Conservation (phyloP, 2,797 vertebrate genomes). For the Todus mexicanus region DNA sequence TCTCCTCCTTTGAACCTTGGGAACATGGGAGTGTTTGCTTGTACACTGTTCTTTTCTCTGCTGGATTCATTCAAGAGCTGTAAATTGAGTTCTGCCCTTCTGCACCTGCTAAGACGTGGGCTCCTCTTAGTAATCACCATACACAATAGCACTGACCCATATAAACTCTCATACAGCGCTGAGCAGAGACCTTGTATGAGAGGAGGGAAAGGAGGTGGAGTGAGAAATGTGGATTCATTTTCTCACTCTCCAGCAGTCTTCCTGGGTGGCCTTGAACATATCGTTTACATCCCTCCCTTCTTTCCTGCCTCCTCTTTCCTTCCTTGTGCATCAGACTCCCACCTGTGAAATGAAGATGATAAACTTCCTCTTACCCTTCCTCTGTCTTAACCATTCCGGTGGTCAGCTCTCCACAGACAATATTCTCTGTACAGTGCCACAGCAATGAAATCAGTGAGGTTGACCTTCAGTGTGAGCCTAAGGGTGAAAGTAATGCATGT, state of each 20-base stretch:
- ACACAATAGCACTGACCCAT: background rate
- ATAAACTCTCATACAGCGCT: background rate
- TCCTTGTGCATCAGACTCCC: background rate
- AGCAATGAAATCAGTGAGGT: background rate
- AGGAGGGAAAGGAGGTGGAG: background rate
- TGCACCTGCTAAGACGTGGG: background rate
- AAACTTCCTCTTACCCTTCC: background rate
- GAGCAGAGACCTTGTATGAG: background rate
- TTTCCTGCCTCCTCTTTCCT: conserved; percentile 13
- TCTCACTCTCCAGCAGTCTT: background rate
- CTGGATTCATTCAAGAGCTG: background rate
- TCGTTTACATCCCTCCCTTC: background rate
- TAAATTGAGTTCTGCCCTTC: background rate
- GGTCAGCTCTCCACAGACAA: background rate
- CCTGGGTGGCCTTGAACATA: conserved; percentile 44
- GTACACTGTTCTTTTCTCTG: background rate
- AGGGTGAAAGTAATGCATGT: background rate
- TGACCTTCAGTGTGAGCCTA: background rate
- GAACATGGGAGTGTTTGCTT: background rate
- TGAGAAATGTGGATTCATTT: background rate
- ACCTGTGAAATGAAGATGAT: background rate
- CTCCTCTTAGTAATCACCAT: background rate
- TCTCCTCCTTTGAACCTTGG: background rate
- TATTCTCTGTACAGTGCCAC: background rate
- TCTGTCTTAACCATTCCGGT: background rate